A percentile compares a stretch with the other conserved stretches of the same genome.
Conservation (phyloP, 2,888 invertebrate genomes). For the Vandiemenella viatica region DNA sequence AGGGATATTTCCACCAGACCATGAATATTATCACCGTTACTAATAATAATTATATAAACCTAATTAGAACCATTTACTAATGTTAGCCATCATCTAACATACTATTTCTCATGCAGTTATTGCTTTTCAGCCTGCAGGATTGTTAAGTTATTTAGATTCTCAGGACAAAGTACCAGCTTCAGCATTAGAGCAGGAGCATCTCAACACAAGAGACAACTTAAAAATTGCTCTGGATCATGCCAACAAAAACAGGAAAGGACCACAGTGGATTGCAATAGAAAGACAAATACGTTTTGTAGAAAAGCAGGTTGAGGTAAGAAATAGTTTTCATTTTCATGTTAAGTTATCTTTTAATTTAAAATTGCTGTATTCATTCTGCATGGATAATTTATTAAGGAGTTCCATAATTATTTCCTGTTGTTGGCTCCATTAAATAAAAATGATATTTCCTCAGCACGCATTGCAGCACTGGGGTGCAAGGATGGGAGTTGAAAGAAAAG, state of each 20-base stretch:
- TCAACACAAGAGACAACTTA: constrained; percentile 81
- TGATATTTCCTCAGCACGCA: constrained; percentile 32
- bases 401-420: neutral
- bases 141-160: constrained; percentile 78
- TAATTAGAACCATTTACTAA: too few relatives aligned
- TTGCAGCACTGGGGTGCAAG: constrained; percentile 57
- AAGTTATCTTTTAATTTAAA: constrained; percentile 5
- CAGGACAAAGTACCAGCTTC: constrained; percentile 65
- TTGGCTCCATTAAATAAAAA: too few relatives aligned
- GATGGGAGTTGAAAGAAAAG: constrained; percentile 42
- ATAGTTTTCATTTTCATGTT: neutral
- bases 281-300: constrained; percentile 61
- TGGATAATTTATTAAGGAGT: neutral
- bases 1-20: too few relatives aligned
- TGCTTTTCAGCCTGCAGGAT: constrained; percentile 67
- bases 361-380: neutral
- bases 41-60: too few relatives aligned
- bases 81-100: too few relatives aligned
- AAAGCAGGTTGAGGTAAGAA: constrained; percentile 58
- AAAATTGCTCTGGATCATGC: constrained; percentile 78
- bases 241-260: constrained; percentile 46
- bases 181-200: constrained; percentile 50
- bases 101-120: too few relatives aligned
- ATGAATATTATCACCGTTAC: too few relatives aligned
- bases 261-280: constrained; percentile 57